phyloP scores from a whole-genome alignment of 2,797 vertebrate genomes.

The Pachyuromys duprasi region DNA sequence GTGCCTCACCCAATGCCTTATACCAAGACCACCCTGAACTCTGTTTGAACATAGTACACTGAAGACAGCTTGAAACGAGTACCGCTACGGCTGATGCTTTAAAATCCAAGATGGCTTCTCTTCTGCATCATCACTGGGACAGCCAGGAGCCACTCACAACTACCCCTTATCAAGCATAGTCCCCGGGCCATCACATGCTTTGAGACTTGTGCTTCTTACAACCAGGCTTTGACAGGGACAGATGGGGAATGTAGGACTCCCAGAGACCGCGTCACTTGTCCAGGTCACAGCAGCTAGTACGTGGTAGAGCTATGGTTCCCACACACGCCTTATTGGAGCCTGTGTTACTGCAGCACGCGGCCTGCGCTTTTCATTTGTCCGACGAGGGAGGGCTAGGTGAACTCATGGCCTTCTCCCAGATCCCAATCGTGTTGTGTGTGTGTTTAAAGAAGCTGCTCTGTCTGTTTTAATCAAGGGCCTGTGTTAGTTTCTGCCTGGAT shows the following conservation, averaged over 20 bases:
- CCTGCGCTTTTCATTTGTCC: constrained; percentile 20
- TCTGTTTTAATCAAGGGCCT: background rate
- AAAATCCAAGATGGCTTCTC: background rate
- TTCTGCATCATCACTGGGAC: background rate
- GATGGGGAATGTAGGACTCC: background rate
- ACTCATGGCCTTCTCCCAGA: background rate
- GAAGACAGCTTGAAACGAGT: background rate
- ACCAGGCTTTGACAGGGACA: background rate
- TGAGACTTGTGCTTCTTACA: background rate
- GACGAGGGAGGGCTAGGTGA: background rate
- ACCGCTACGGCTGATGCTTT: background rate
- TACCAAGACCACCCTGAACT: background rate
- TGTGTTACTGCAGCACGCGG: rapidly evolving
- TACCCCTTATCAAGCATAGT: background rate
- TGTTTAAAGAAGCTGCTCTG: background rate
- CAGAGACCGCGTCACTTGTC: background rate
- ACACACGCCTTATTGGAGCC: background rate
- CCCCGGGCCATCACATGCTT: background rate
- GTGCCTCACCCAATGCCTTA: background rate
- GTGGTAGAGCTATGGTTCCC: background rate
- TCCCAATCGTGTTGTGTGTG: background rate
- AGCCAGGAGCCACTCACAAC: background rate
- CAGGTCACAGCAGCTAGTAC: background rate
- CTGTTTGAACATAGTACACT: background rate
- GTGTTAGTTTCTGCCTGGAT: background rate